These are phyloP conservation scores for Aythya baeri DNA, from an alignment of 2,113 vertebrate genomes.

Conservation along the genomic window DNA sequence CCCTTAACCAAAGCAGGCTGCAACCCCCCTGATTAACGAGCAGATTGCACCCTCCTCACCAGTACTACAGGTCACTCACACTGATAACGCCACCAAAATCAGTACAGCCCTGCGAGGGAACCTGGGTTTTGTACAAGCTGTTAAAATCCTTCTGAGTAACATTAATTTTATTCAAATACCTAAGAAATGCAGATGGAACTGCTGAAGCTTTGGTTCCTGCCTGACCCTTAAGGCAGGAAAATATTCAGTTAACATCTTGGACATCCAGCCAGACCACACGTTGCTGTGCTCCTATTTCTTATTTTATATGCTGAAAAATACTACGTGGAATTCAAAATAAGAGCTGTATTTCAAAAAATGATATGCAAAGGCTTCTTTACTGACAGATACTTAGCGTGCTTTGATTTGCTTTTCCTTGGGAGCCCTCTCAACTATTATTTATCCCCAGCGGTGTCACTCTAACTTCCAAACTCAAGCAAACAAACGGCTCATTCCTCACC, in stretches of 20 bases:
- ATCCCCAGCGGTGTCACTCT: background rate
- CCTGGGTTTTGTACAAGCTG: background rate
- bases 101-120: background rate
- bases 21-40: accelerated
- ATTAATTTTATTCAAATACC: background rate
- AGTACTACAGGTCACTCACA: background rate
- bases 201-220: background rate
- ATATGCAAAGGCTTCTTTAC: background rate
- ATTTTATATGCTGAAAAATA: background rate
- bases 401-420: slow-evolving; percentile 40
- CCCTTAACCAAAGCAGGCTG: background rate
- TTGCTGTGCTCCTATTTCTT: background rate
- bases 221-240: background rate
- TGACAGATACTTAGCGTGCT: background rate
- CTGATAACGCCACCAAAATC: background rate
- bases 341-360: background rate
- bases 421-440: background rate
- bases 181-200: accelerated
- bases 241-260: background rate
- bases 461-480: slow-evolving; percentile 12
- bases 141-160: background rate
- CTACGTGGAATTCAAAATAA: background rate
- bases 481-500: background rate
- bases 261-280: background rate
- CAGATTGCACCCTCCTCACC: background rate